phyloP scores from a whole-genome alignment of 2,797 vertebrate genomes.

The Dendrocincla fuliginosa region DNA sequence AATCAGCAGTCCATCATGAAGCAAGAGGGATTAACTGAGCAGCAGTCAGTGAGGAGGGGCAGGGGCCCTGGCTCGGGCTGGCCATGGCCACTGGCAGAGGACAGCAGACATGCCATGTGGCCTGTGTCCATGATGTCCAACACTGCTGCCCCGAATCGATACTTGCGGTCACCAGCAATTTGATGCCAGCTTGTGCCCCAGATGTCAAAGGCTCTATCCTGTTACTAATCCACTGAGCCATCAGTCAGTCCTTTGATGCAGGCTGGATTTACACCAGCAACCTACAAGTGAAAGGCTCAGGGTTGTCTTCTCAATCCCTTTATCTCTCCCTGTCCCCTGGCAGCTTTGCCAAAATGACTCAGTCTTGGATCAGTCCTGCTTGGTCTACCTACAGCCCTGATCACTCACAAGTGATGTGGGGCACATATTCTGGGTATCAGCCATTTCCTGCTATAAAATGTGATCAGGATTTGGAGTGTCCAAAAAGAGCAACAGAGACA shows the following conservation, averaged over 20 bases:
- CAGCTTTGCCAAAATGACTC: neutral
- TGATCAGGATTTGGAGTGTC: neutral
- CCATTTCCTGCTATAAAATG: neutral
- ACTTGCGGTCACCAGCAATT: neutral
- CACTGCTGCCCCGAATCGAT: neutral
- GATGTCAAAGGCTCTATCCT: constrained; percentile 7
- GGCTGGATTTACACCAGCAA: constrained; percentile 31
- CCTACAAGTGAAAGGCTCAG: constrained; percentile 21
- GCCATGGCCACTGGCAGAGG: neutral
- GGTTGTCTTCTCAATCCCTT: neutral
- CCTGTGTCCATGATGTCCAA: fast-evolving
- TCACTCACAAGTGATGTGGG: fast-evolving
- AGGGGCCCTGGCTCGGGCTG: neutral
- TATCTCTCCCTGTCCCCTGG: neutral
- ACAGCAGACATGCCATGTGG: fast-evolving
- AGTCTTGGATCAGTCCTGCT: neutral
- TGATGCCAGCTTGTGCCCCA: neutral
- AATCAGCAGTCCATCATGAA: neutral
- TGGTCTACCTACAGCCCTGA: neutral
- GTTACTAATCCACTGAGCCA: constrained; percentile 7
- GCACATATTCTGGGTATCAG: neutral
- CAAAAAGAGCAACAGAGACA: neutral
- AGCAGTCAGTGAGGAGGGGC: neutral
- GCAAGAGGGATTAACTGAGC: neutral
- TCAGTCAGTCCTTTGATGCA: neutral